A percentile compares a stretch with the other conserved stretches of the same genome.
Conservation (phyloP, 2,113 vertebrate species). For the Hippocampus mohnikei region DNA sequence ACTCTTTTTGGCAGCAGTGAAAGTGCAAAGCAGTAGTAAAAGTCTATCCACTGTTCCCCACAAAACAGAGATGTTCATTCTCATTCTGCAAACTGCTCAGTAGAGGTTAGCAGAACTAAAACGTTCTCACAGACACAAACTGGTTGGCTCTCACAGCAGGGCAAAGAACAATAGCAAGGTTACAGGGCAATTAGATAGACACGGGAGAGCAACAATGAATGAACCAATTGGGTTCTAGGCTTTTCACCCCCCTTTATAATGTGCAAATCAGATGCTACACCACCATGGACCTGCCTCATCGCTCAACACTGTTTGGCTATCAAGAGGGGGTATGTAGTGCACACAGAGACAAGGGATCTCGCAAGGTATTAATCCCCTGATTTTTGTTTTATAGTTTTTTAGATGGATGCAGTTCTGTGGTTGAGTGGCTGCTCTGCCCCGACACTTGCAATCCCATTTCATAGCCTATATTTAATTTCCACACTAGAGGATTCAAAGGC, state of each 20-base stretch:
- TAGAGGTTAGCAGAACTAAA: conserved; percentile 29
- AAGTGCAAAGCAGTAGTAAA: conserved; percentile 14
- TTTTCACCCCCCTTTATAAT: conserved; percentile 12
- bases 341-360: conserved; percentile 36
- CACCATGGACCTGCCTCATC: conserved; percentile 41
- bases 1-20: conserved; percentile 15
- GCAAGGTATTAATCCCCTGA: conserved; percentile 51
- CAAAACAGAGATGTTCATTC: conserved; percentile 32
- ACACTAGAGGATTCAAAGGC: conserved; percentile 51
- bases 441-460: conserved; percentile 52
- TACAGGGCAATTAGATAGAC: conserved; percentile 23
- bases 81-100: conserved; percentile 35
- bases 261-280: conserved; percentile 39
- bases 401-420: conserved; percentile 46
- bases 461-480: conserved; percentile 61
- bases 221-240: conserved; percentile 19
- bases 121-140: conserved; percentile 16
- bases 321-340: conserved; percentile 54
- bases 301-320: conserved; percentile 42
- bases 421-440: conserved; percentile 31
- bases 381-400: conserved; percentile 34
- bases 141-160: not conserved
- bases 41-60: conserved; percentile 22
- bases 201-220: conserved; percentile 28
- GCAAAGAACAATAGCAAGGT: conserved; percentile 17